Conservation (phyloP, 2,888 invertebrate species). For the Nasonia oneida region DNA sequence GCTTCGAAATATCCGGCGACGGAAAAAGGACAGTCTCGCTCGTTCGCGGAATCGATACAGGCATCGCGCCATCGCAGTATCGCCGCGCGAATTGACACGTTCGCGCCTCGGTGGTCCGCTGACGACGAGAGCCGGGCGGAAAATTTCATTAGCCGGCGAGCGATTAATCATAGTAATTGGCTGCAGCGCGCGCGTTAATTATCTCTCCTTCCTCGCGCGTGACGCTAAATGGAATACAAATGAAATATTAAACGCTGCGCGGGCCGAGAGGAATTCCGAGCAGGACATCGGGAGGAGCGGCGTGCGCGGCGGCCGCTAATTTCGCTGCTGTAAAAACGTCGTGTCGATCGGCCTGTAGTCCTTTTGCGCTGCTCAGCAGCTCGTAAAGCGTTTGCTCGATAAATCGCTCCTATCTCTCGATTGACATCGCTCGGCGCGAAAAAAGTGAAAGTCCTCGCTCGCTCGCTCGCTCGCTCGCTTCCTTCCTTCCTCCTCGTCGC, state of each 20-base stretch:
- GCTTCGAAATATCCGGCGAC: slow-evolving; percentile 63
- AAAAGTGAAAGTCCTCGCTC: not conserved
- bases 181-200: too few relatives aligned
- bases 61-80: not conserved
- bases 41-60: not conserved
- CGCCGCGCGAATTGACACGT: slow-evolving; percentile 52
- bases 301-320: slow-evolving; percentile 11
- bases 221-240: slow-evolving; percentile 52
- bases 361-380: slow-evolving; percentile 41
- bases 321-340: slow-evolving; percentile 44
- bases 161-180: too few relatives aligned
- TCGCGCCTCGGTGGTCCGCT: slow-evolving; percentile 44
- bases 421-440: not conserved
- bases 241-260: slow-evolving; percentile 37
- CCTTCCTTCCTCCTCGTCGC: not conserved
- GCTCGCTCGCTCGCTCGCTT: slow-evolving; percentile 30
- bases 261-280: not conserved
- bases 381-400: slow-evolving; percentile 44
- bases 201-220: too few relatives aligned
- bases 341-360: not conserved
- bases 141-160: too few relatives aligned
- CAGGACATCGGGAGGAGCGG: not conserved
- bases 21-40: slow-evolving; percentile 61
- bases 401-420: slow-evolving; percentile 25
- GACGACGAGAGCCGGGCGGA: not conserved